Evolutionary conservation across 2,888 invertebrate species (phyloP).

Genomic region (Clusia tigrina): DNA sequence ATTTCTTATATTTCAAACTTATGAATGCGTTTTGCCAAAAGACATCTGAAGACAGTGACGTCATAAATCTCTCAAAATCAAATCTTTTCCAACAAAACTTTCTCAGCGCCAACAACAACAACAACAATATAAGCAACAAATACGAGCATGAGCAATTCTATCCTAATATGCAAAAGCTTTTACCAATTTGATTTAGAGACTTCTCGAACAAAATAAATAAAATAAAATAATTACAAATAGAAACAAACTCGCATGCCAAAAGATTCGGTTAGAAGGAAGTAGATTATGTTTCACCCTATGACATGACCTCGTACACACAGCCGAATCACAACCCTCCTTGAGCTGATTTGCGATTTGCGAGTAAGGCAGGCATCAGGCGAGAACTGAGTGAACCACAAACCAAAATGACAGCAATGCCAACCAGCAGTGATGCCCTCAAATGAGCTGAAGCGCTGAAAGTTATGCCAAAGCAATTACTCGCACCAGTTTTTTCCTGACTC

Average conservation of each 20-base stretch:
- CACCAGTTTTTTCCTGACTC: slow-evolving; percentile 29
- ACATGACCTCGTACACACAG: slow-evolving; percentile 10
- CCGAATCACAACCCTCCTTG: too few species aligned
- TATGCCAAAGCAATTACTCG: slow-evolving; percentile 44
- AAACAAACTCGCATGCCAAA: neutral
- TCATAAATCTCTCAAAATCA: slow-evolving; percentile 30
- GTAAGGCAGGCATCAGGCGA: neutral
- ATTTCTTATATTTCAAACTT: too few species aligned
- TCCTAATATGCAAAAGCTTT: slow-evolving; percentile 36
- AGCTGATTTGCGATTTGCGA: too few species aligned
- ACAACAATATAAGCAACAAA: neutral
- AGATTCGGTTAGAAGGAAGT: slow-evolving; percentile 8
- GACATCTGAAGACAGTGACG: neutral
- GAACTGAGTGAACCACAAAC: neutral
- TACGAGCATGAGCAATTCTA: slow-evolving; percentile 15
- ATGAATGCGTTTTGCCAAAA: too few species aligned
- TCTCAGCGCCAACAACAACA: neutral
- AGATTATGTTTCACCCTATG: slow-evolving; percentile 13
- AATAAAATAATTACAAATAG: neutral
- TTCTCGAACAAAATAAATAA: neutral
- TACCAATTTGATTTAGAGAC: slow-evolving; percentile 37
- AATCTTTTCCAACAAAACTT: too few species aligned
- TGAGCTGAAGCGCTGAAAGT: slow-evolving; percentile 28
- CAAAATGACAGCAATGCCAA: neutral
- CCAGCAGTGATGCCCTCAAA: slow-evolving; percentile 4